A percentile compares a stretch with the other conserved stretches of the same genome.
Evolutionary conservation across 2,797 vertebrate species (phyloP).

Genomic region (Sebastes itinus): DNA sequence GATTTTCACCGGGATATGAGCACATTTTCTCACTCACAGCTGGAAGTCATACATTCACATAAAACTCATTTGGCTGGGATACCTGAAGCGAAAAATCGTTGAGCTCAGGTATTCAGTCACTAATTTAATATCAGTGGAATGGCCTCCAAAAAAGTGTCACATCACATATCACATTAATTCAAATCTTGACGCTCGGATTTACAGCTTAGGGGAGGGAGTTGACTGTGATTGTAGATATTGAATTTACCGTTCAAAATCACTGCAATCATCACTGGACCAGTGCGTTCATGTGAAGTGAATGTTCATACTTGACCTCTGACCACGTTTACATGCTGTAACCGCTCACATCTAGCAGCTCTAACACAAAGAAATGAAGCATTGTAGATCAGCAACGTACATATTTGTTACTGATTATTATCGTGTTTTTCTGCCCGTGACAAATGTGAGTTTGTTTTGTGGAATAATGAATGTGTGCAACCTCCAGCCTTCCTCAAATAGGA

Average conservation of each 20-base stretch:
- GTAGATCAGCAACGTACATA: neutral
- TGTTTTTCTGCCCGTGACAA: conserved; percentile 19
- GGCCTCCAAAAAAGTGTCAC: conserved; percentile 39
- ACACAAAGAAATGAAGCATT: neutral
- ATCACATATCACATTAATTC: conserved; percentile 48
- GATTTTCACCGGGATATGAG: conserved; percentile 26
- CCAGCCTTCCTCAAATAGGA: conserved; percentile 33
- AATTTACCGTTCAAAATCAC: conserved; percentile 7
- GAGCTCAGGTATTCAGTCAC: conserved; percentile 47
- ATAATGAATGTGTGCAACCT: conserved; percentile 46
- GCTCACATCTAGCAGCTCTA: neutral
- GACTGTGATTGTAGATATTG: conserved; percentile 29
- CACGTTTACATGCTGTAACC: neutral
- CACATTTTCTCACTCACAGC: conserved; percentile 47
- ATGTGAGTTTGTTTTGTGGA: conserved; percentile 43
- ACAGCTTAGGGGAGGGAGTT: conserved; percentile 34
- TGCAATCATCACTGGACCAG: neutral
- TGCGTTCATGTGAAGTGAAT: neutral
- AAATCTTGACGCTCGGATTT: conserved; percentile 36
- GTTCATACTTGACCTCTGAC: conserved; percentile 12
- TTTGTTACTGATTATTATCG: neutral
- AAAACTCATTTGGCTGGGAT: conserved; percentile 49
- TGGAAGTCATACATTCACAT: conserved; percentile 54
- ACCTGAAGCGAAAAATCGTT: conserved; percentile 32
- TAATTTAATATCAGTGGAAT: conserved; percentile 57